Percentiles rank a stretch among this genome's conserved stretches.
Evolutionary conservation across 2,888 invertebrate genomes (phyloP).

Genomic region (Lingula anatina): DNA sequence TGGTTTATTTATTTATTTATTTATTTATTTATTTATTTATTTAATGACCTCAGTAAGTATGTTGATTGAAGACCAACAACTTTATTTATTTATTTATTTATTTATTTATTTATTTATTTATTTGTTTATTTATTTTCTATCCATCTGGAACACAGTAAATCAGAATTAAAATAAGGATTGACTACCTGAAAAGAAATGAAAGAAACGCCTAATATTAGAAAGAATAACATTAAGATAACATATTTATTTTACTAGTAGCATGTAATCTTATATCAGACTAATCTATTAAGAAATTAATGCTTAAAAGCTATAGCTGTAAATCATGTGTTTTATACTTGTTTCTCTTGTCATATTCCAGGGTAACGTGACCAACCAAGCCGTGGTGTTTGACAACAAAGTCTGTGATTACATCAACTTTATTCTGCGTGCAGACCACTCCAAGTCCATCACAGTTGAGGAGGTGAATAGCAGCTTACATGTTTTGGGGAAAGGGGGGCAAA

Average conservation of each 20-base stretch:
- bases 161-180: too few relatives aligned
- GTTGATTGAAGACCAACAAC: not conserved
- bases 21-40: not conserved
- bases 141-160: not conserved
- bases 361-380: slow-evolving; percentile 42
- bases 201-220: too few relatives aligned
- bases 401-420: slow-evolving; percentile 51
- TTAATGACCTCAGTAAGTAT: not conserved
- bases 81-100: not conserved
- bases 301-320: not conserved
- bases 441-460: slow-evolving; percentile 32
- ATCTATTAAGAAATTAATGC: not conserved
- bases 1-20: not conserved
- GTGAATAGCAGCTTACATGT: too few relatives aligned
- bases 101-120: not conserved
- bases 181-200: too few relatives aligned
- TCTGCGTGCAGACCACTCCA: slow-evolving; percentile 38
- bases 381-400: slow-evolving; percentile 50
- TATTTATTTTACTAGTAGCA: too few relatives aligned
- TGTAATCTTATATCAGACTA: too few relatives aligned
- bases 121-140: not conserved
- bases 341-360: slow-evolving; percentile 24
- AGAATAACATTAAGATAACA: too few relatives aligned
- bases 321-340: not conserved
- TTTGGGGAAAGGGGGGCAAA: too few relatives aligned